Conservation (phyloP, 2,797 vertebrate species). For the Microctenopoma lineatum region DNA sequence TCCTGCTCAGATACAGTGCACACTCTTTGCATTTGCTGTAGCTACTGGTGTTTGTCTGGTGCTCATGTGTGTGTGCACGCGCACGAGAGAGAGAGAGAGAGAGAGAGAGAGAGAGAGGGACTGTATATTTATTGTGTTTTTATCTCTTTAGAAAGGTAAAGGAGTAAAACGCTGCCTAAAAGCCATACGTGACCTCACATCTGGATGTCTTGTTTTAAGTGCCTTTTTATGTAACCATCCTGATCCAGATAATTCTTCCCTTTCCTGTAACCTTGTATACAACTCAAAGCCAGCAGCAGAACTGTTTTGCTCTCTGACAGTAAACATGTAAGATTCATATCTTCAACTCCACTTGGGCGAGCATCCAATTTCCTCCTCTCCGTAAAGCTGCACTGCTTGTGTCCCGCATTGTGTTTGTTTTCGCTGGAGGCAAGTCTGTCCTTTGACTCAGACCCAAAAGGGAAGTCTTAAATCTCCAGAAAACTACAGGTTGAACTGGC, state of each 20-base stretch:
- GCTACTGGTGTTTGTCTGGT: slow-evolving; percentile 34
- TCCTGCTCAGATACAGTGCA: slow-evolving; percentile 41
- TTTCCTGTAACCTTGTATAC: slow-evolving; percentile 18
- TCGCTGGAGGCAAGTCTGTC: slow-evolving; percentile 67
- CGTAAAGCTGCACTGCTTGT: slow-evolving; percentile 40
- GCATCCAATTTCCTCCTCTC: slow-evolving; percentile 36
- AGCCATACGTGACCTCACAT: slow-evolving; percentile 12
- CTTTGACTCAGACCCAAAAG: slow-evolving; percentile 69
- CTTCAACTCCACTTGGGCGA: slow-evolving; percentile 47
- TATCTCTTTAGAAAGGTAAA: not conserved
- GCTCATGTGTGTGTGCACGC: not conserved
- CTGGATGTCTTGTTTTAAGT: slow-evolving; percentile 27
- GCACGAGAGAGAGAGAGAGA: no score
- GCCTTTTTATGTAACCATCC: not conserved
- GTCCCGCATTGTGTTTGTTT: slow-evolving; percentile 49
- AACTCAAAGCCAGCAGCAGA: slow-evolving; percentile 24
- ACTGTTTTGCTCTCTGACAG: slow-evolving; percentile 27
- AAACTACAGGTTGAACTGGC: slow-evolving; percentile 54
- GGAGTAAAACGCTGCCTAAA: not conserved
- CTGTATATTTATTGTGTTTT: slow-evolving; percentile 13
- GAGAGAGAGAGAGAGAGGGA: not conserved
- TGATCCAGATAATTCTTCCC: slow-evolving; percentile 14
- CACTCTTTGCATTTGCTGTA: slow-evolving; percentile 28
- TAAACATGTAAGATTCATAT: slow-evolving; percentile 55
- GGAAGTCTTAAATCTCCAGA: slow-evolving; percentile 76